These are phyloP conservation scores for Spilarctia lutea DNA, from an alignment of 2,888 invertebrate species.

Conservation along the genomic window DNA sequence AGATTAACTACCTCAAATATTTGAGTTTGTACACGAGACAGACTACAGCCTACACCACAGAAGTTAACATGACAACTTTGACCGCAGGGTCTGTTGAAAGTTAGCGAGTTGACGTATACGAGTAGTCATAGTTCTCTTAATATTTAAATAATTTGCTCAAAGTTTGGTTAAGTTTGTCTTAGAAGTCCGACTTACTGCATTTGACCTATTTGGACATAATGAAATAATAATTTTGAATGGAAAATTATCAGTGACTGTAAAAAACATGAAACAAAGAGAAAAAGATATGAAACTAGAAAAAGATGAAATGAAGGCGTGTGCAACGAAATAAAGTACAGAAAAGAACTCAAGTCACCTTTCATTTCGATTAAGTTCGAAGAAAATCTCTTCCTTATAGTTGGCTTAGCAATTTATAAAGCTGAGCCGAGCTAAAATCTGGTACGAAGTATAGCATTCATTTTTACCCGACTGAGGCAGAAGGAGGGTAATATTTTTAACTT, in stretches of 20 bases:
- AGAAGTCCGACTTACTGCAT: not conserved
- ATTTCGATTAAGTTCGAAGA: too few species aligned
- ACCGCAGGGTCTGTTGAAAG: not conserved
- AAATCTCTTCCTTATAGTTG: too few species aligned
- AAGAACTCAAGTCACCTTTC: too few species aligned
- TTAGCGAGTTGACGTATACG: not conserved
- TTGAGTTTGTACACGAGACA: not conserved
- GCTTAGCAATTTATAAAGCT: too few species aligned
- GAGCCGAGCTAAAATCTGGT: too few species aligned
- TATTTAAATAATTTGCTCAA: not conserved
- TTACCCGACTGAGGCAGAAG: too few species aligned
- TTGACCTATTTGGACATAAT: not conserved
- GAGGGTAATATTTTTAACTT: not conserved
- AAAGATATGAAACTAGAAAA: too few species aligned
- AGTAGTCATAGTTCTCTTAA: not conserved
- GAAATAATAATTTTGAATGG: not conserved
- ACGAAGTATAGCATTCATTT: too few species aligned
- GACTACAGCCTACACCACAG: not conserved
- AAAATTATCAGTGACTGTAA: too few species aligned
- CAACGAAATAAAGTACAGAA: too few species aligned
- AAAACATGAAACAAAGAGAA: too few species aligned
- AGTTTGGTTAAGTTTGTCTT: not conserved
- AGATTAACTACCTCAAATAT: not conserved
- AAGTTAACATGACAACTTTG: conserved; percentile 1
- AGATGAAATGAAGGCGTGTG: too few species aligned